These are phyloP conservation scores for Tiliacea aurago DNA, from an alignment of 2,888 invertebrate species.

Conservation along the genomic window DNA sequence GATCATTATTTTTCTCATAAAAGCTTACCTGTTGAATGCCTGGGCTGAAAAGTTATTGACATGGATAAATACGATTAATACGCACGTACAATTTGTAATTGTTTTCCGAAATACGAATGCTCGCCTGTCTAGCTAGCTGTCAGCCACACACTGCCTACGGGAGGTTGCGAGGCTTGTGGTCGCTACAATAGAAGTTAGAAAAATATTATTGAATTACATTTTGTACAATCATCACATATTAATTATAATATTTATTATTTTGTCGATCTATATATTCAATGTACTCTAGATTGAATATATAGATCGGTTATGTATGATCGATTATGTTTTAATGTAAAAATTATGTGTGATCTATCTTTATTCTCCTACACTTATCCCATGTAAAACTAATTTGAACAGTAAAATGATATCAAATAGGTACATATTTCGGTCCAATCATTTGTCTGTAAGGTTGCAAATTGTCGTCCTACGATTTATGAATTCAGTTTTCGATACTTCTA, in stretches of 20 bases:
- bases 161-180: conserved; percentile 12
- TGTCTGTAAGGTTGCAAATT: conserved; percentile 12
- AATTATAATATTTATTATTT: not conserved
- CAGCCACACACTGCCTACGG: conserved; percentile 14
- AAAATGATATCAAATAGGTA: not conserved
- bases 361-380: not conserved
- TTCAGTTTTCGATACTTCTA: conserved; percentile 13
- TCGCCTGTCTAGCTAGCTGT: conserved; percentile 24
- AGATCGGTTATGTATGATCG: too few relatives aligned
- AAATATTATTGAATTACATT: conserved; percentile 4
- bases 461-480: conserved; percentile 23
- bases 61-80: not conserved
- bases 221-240: not conserved
- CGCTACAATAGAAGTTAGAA: conserved; percentile 14
- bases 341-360: too few relatives aligned
- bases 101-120: conserved; percentile 2
- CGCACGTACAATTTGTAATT: conserved; percentile 1
- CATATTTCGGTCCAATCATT: not conserved
- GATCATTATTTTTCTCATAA: not conserved
- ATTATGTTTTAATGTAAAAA: too few relatives aligned
- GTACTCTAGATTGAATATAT: too few relatives aligned
- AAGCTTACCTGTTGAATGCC: conserved; percentile 1
- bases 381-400: not conserved
- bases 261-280: not conserved
- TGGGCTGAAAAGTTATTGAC: conserved; percentile 13